Base-by-base conservation (phyloP, 2,113 vertebrate species). In the Mastomys natalensis region DNA sequence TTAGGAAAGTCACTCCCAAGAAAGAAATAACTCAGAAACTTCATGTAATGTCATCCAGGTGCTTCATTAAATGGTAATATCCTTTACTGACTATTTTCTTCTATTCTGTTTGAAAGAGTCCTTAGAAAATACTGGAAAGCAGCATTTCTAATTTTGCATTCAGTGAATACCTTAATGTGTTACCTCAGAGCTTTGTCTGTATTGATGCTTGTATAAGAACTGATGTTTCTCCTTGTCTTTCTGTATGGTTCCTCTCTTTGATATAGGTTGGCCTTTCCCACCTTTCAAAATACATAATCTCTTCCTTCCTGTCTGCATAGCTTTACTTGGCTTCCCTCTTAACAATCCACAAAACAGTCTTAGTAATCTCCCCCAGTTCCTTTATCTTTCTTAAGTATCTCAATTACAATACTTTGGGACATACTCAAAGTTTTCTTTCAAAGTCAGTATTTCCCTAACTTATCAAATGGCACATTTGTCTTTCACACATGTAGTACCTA, bases 251-350 rank as follows among this genome's bases (percentile, higher is more conserved):
- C 29, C 43, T 95, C 37, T 53, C 34, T 94, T 96, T 70, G 4
- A 55, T 68, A 31, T 78, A 87, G 55, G 15, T 68, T 94, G 74
- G 26, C 0, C 51, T 81, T 96, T 93, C 66, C 51, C 53, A 40
- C 60, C 68, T 12, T 89, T 91, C 84, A 60, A 64, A 62, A 66
- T 24, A 80, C 22, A 55, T 7, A 29, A 55, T 21, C 43, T 97
- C 89, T 90, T 60, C 37, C 31, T 84, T 70, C 55, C 37, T 91
- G 21, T 77, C 19, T 12, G 26, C 66, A 60, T 68, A 34, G 26
- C 55, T 96, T 92, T 74, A 45, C 34, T 90, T 96, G 21, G 53
- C 84, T 91, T 94, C 17, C 53, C 87, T 97, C 68, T 88, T 92
- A 82, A 89, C 74, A 55, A 24, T 40, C 70, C 68, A 7, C 10